Evolutionary conservation across 2,888 invertebrate genomes (phyloP).

Genomic region (Lepas anatifera): DNA sequence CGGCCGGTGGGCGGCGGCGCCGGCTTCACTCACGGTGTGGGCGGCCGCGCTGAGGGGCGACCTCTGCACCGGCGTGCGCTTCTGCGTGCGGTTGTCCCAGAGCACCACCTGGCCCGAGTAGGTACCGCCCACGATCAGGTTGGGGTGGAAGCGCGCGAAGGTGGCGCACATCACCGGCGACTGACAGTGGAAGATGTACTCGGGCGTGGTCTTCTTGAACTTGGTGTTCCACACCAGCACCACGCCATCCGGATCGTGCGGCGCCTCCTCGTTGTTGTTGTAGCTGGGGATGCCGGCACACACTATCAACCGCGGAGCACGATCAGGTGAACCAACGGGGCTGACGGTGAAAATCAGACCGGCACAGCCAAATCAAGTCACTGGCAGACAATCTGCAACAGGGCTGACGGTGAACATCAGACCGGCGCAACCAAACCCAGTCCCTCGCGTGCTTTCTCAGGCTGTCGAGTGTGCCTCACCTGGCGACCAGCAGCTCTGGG

Average conservation of each 20-base stretch:
- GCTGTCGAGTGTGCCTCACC: no score
- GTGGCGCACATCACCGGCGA: slow-evolving; percentile 92
- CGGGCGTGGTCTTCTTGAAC: slow-evolving; percentile 92
- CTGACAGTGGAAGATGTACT: slow-evolving; percentile 93
- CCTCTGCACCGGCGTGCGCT: slow-evolving; percentile 91
- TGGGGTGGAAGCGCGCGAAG: slow-evolving; percentile 94
- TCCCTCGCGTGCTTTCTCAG: no score
- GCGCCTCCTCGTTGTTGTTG: slow-evolving; percentile 84
- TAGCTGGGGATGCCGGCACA: no score
- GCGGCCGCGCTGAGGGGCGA: slow-evolving; percentile 91
- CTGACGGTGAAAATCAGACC: no score
- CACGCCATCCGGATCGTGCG: slow-evolving; percentile 96
- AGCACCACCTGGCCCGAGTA: slow-evolving; percentile 98
- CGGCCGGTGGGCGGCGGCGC: no score
- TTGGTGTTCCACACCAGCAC: slow-evolving; percentile 97
- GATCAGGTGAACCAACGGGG: no score
- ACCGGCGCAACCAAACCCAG: no score
- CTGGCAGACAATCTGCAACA: no score
- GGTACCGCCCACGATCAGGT: slow-evolving; percentile 92
- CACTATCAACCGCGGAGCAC: no score
- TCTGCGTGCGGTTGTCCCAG: slow-evolving; percentile 98
- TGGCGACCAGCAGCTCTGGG: slow-evolving; percentile 87
- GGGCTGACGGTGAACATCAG: no score
- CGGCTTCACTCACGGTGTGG: slow-evolving; percentile 71
- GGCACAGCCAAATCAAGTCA: no score